phyloP scores from a whole-genome alignment of 2,113 vertebrate genomes.

The Microcebus murinus region DNA sequence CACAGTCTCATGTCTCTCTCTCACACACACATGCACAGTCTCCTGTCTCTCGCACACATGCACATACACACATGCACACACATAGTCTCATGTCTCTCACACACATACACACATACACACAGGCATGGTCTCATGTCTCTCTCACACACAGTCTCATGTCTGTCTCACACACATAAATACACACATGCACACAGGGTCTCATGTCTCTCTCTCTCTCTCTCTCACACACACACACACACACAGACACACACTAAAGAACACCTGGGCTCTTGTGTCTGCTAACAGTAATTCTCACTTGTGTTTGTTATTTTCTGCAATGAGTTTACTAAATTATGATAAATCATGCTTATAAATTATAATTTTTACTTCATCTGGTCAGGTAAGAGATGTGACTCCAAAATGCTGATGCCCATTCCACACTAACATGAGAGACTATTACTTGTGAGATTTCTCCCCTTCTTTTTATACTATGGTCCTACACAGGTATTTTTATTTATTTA shows the following conservation, averaged over 20 bases:
- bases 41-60: too few relatives aligned
- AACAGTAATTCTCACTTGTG: background rate
- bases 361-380: background rate
- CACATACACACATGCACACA: too few relatives aligned
- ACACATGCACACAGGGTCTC: too few relatives aligned
- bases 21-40: too few relatives aligned
- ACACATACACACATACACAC: too few relatives aligned
- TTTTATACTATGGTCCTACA: background rate
- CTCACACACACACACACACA: background rate
- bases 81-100: too few relatives aligned
- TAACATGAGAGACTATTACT: background rate
- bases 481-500: too few relatives aligned
- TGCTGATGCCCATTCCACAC: background rate
- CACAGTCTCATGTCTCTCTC: too few relatives aligned
- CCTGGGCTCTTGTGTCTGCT: background rate
- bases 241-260: background rate
- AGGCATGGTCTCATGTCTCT: too few relatives aligned
- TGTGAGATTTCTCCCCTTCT: background rate
- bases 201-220: too few relatives aligned
- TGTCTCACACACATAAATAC: too few relatives aligned
- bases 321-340: background rate
- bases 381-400: background rate
- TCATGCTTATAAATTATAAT: background rate
- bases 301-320: background rate
- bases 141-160: too few relatives aligned